phyloP scores from a whole-genome alignment of 2,797 vertebrate genomes.

The Jordanella pulchra region DNA sequence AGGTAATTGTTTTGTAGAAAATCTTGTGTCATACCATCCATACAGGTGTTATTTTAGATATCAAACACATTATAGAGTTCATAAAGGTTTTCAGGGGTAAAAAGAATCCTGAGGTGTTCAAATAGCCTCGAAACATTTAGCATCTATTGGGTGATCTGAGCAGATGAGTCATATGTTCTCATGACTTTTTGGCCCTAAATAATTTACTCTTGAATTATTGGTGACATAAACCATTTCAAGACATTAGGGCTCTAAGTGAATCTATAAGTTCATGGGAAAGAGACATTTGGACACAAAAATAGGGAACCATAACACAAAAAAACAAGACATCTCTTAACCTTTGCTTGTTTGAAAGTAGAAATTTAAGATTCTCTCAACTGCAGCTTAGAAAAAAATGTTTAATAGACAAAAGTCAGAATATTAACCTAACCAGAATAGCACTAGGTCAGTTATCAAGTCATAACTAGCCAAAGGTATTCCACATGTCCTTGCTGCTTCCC shows the following conservation, averaged over 20 bases:
- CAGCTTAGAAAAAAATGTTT: too few relatives aligned
- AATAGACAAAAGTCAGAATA: too few relatives aligned
- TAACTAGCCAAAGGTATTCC: too few relatives aligned
- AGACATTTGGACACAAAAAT: background rate
- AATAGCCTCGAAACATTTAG: background rate
- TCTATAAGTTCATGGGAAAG: background rate
- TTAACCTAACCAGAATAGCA: background rate
- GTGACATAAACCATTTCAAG: background rate
- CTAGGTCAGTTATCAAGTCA: too few relatives aligned
- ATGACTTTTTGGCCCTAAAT: background rate
- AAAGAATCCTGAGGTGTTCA: too few relatives aligned
- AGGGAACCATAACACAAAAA: background rate
- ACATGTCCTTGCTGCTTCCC: too few relatives aligned
- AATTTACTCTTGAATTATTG: background rate
- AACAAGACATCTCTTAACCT: too few relatives aligned
- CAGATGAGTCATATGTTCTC: too few relatives aligned
- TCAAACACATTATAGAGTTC: too few relatives aligned
- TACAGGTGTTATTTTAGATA: background rate
- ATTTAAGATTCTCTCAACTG: too few relatives aligned
- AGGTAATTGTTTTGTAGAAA: background rate
- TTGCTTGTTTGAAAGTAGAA: too few relatives aligned
- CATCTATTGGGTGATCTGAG: background rate
- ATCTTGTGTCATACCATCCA: background rate
- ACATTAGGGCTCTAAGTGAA: background rate
- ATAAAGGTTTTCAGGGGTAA: too few relatives aligned